Percentiles rank a stretch among this genome's conserved stretches.
These are phyloP conservation scores for Lobophora halterata DNA, from an alignment of 2,888 invertebrate genomes.

Conservation along the genomic window DNA sequence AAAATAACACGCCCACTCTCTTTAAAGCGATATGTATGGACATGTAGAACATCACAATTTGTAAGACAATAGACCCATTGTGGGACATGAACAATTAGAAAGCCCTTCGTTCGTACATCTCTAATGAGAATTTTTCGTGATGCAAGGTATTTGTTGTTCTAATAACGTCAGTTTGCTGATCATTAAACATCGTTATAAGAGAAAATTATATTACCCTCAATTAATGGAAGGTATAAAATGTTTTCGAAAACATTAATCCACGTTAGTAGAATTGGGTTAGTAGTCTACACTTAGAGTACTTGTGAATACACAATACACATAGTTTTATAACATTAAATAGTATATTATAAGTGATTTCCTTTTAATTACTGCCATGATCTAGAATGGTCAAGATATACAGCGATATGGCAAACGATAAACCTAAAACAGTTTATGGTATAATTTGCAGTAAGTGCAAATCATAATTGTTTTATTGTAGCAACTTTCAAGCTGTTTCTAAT, in stretches of 20 bases:
- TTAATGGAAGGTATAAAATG: conserved; percentile 11
- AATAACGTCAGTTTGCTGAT: conserved; percentile 35
- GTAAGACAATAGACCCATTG: conserved; percentile 35
- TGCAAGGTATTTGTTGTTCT: conserved; percentile 41
- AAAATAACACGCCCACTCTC: conserved; percentile 32
- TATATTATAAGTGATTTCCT: too few relatives aligned
- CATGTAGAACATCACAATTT: conserved; percentile 30
- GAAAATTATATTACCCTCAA: conserved; percentile 17
- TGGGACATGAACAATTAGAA: conserved; percentile 50
- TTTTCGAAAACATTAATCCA: too few relatives aligned
- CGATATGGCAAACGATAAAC: neutral
- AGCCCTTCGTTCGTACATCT: conserved; percentile 50
- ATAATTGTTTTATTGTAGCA: conserved; percentile 12
- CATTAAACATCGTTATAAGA: conserved; percentile 30
- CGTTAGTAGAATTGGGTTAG: too few relatives aligned
- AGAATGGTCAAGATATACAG: too few relatives aligned
- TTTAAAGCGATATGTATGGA: conserved; percentile 26
- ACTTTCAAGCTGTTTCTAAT: conserved; percentile 28
- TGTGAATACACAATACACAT: too few relatives aligned
- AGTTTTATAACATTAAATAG: too few relatives aligned
- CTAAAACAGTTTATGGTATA: neutral
- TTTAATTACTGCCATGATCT: too few relatives aligned
- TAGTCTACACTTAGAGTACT: too few relatives aligned
- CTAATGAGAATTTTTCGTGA: conserved; percentile 55
- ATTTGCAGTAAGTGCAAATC: conserved; percentile 2